Evolutionary conservation across 2,888 invertebrate species (phyloP), one percentile per base, ranked within the genome.

Genomic region (Odontocerum albicorne): DNA sequence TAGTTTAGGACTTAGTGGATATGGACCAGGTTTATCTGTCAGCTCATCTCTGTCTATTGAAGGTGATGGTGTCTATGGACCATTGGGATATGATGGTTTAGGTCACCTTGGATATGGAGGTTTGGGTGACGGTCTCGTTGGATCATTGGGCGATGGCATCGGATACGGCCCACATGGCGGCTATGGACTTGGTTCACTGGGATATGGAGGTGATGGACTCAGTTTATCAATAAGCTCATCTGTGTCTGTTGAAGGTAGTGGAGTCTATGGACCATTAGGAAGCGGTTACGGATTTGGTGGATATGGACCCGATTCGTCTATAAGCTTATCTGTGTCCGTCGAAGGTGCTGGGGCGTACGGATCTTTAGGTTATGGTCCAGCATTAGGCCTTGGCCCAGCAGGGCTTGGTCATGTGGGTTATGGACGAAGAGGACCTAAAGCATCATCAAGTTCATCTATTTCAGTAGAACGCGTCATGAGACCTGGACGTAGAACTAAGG

Each of bases 171-270:
- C 39, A 12, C 16, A 39, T n/a, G 39, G 39, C 10, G 16, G 39
- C 12, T 39, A 39, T n/a, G 39, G 16, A n/a, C 12, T 33, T 12
- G 31, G 32, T 13, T 6, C 13, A n/a, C n/a, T n/a, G n/a, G n/a
- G n/a, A n/a, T 12, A 3, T 1, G 22, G 27, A 22, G 38, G 27
- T 16, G 16, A 10, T 16, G 27, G 51, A 32, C 20, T n/a, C n/a
- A n/a, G n/a, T n/a, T n/a, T n/a, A n/a, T n/a, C n/a, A 4, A 2
- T 19, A 16, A 33, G 45, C 16, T 7, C 27, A 10, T 49, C 49
- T 2, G 31, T 39, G 19, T 49, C 49, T 0, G 49, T 49, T 49
- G 44, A 49, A 50, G 39, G 44, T 27, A 27, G 36, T 13, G 16
- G 17, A 12, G 36, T 22, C 38, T 19, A 8, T 15, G 49, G 40